These are phyloP conservation scores for Acanthurus tractus DNA, from an alignment of 2,797 vertebrate genomes.

Conservation along the genomic window DNA sequence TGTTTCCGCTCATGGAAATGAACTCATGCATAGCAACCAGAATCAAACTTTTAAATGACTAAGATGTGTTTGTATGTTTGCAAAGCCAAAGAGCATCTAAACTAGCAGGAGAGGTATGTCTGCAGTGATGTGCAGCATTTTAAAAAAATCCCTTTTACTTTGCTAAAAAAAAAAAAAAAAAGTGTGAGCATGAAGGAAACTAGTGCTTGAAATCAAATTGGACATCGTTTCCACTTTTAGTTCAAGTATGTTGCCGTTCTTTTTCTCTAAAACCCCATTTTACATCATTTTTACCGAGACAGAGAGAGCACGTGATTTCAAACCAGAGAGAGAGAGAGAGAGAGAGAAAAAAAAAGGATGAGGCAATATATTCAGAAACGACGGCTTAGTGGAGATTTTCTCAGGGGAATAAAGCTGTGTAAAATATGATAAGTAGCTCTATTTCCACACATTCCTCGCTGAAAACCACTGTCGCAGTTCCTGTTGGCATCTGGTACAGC, in stretches of 20 bases:
- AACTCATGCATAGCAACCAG: not conserved
- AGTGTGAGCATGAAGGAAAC: not conserved
- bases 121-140: not conserved
- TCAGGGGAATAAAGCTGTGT: constrained; percentile 1
- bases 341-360: not conserved
- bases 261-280: not conserved
- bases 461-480: constrained; percentile 32
- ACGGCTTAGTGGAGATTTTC: constrained; percentile 21
- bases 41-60: not conserved
- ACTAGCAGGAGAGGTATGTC: too few relatives aligned
- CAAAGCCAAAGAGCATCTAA: not conserved
- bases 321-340: accelerated
- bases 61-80: not conserved
- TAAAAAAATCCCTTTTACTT: too few relatives aligned
- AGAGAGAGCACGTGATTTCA: not conserved
- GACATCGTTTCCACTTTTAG: not conserved
- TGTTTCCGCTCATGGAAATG: not conserved
- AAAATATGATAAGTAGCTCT: constrained; percentile 47
- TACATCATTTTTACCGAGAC: not conserved
- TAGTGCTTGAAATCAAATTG: too few relatives aligned
- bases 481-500: constrained; percentile 24
- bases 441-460: constrained; percentile 39
- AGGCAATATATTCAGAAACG: constrained; percentile 27
- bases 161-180: not conserved
- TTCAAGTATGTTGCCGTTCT: not conserved